Evolutionary conservation across 2,888 invertebrate species (phyloP), one percentile per base, ranked within the genome.

Genomic region (Leptinotarsa peninsularis): DNA sequence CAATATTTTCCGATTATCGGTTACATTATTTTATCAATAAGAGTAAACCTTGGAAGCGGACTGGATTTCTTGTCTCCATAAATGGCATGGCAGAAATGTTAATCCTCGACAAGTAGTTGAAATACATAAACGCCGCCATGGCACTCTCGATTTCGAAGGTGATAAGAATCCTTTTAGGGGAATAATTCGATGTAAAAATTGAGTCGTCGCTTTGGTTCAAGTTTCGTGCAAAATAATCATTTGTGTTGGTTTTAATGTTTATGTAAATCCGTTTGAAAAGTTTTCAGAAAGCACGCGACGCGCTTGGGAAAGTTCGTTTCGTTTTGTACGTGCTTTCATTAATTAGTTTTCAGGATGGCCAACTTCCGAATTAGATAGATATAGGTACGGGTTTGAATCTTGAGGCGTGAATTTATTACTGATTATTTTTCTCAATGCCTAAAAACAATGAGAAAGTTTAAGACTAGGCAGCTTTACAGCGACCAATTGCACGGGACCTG

Each of bases 221-320:
- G 63, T 72, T 75, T 75, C 78, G 78, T 78, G 78, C 71, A 58
- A 73, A 76, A 76, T 76, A 76, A 78, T 78, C 78, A 76, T 78
- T 78, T 78, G 76, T 75, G 78, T 76, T 70, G 74, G 66, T 71
- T 60, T 74, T 75, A 73, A 75, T 78, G 78, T 71, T 76, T 76
- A 78, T 78, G 76, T 78, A 76, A 78, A 78, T 78, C 76, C 67
- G 58, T 66, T 58, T 23, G 71, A 75, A 71, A 70, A 67, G 71
- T 72, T 73, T 50, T 27, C 73, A 66, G 67, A 63, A 49, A 43
- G 18, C 78, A 76, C 75, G 76, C 78, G 72, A 78, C 33, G 49
- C 27, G 66, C 21, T 54, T n/a, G 43, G 56, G 56, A 69, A 52
- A 68, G 49, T 68, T 68, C n/a, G 23, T 21, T 58, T 58, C 2